These are phyloP conservation scores for Calliopsis andreniformis DNA, from an alignment of 1,140 invertebrate genomes.

Conservation along the genomic window DNA sequence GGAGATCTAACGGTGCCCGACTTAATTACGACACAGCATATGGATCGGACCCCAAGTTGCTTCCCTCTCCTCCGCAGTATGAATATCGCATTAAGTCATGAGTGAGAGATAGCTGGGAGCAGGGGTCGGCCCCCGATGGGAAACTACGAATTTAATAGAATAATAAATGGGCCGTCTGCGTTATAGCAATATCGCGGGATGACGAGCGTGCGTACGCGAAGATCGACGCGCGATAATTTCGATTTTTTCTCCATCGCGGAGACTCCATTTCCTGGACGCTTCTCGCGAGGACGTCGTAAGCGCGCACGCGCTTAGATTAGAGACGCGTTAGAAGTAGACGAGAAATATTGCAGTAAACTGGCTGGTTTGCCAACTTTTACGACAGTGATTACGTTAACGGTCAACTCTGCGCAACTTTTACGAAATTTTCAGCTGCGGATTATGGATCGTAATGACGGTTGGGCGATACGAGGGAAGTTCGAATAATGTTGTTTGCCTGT, in stretches of 20 bases:
- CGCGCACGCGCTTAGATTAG: neutral
- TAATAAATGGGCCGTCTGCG: slow-evolving; percentile 72
- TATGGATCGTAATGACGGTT: slow-evolving; percentile 23
- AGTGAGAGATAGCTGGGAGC: slow-evolving; percentile 57
- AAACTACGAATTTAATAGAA: slow-evolving; percentile 77
- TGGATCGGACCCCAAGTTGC: slow-evolving; percentile 42
- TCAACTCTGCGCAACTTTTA: slow-evolving; percentile 1
- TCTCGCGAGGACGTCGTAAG: neutral
- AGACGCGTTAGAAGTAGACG: neutral
- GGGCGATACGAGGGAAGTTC: slow-evolving; percentile 2
- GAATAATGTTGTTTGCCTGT: neutral
- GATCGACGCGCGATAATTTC: slow-evolving; percentile 28
- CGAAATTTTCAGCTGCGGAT: neutral
- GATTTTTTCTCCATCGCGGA: neutral
- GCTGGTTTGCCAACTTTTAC: slow-evolving; percentile 36
- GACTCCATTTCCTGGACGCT: slow-evolving; percentile 2
- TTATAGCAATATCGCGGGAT: slow-evolving; percentile 22
- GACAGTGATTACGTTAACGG: slow-evolving; percentile 38
- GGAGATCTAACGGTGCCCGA: slow-evolving; percentile 52
- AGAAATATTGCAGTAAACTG: slow-evolving; percentile 21
- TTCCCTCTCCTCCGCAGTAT: slow-evolving; percentile 58
- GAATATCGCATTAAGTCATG: slow-evolving; percentile 67
- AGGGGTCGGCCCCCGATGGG: slow-evolving; percentile 53
- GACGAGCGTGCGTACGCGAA: slow-evolving; percentile 16
- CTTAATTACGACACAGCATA: slow-evolving; percentile 61